Evolutionary conservation across 2,888 invertebrate genomes (phyloP), one percentile per base, ranked within the genome.

Genomic region (Apeira syringaria): DNA sequence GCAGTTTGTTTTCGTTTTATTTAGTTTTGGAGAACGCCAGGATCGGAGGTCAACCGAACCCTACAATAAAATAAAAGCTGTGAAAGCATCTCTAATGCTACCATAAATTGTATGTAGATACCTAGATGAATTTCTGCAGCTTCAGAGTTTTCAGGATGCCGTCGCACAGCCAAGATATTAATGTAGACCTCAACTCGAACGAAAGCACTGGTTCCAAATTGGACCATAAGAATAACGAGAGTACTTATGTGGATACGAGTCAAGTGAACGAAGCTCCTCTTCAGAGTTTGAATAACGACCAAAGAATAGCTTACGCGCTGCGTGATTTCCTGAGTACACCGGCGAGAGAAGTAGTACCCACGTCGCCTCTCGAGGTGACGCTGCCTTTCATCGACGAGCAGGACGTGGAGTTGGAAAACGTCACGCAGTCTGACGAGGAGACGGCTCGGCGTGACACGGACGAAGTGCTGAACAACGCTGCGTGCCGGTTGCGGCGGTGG

Each of bases 401-500:
- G 15, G 15, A 64, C 28, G 58, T 71, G 8, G 79, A 76, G 11
- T 47, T 59, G 0, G 80, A 80, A 4, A 74, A 69, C 2, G 53
- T 52, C 35, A 51, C 58, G 31, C 78, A 73, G 57, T 83, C 84
- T 15, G 86, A 81, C 25, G 86, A 75, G 30, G 88, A 87, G 42
- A 74, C 64, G 20, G 60, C 64, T 30, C 69, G 60, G 34, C 77
- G 74, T 7, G 87, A 80, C 15, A 79, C 87, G 0, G 81, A 83
- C 5, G 86, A 83, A 47, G 79, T 82, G 44, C 59, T 82, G 24
- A 85, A 82, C 60, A 89, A 84, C 53, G 87, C 86, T 1, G 90
- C 86, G 20, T 86, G 90, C 53, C 80, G 91, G 38, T 69, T 91
- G 61, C 80, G 87, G 50, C 69, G 89, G 30, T 89, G 91, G 78